These are phyloP conservation scores for Etheostoma cragini DNA, from an alignment of 2,113 vertebrate species.

Conservation along the genomic window DNA sequence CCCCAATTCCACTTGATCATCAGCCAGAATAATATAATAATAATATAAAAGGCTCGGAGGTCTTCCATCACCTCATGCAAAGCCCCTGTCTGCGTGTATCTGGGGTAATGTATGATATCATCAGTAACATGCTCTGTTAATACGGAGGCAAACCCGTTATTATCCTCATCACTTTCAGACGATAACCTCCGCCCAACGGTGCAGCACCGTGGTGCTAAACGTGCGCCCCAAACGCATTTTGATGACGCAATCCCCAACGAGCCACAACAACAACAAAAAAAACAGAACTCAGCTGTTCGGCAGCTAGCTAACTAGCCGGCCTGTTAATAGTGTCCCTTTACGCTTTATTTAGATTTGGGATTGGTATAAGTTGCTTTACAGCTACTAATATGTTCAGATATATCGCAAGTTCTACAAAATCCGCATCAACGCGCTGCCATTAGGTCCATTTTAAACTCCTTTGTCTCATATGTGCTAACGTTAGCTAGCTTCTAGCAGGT, in stretches of 20 bases:
- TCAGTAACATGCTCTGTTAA: neutral
- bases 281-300: conserved; percentile 71
- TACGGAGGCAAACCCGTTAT: rapidly evolving
- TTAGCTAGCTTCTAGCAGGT: conserved; percentile 43
- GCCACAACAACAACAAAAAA: conserved; percentile 70
- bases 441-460: neutral
- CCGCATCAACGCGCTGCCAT: rapidly evolving
- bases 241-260: conserved; percentile 69
- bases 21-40: no score
- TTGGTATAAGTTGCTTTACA: neutral
- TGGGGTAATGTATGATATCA: neutral
- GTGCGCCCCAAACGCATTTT: conserved; percentile 39
- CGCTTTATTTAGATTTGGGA: neutral
- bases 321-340: neutral
- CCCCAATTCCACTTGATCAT: neutral
- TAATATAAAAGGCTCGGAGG: no score
- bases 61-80: neutral
- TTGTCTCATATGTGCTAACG: conserved; percentile 11
- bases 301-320: conserved; percentile 42
- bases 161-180: neutral
- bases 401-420: rapidly evolving
- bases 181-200: conserved; percentile 5
- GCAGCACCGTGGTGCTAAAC: rapidly evolving
- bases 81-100: neutral
- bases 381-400: rapidly evolving